Evolutionary conservation across 2,888 invertebrate species (phyloP).

Genomic region (Azorinus chamasolen): DNA sequence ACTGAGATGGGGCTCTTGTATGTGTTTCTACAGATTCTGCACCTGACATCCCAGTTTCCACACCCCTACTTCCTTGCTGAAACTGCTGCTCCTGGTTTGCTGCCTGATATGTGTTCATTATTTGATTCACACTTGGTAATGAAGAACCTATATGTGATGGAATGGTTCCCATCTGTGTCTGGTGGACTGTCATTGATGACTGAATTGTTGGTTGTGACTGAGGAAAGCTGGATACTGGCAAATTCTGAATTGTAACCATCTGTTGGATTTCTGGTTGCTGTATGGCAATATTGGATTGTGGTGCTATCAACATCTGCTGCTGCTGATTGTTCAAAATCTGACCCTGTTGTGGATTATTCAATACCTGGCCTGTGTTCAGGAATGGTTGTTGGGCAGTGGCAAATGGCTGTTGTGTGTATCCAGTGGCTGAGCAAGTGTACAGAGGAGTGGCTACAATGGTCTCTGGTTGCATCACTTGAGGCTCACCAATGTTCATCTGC

Average conservation of each 20-base stretch:
- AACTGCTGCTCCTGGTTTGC: not conserved
- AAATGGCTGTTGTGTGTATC: constrained; percentile 5
- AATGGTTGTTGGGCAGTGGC: constrained; percentile 3
- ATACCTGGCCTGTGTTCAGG: not conserved
- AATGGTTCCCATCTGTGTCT: constrained; percentile 1
- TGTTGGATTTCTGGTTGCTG: constrained; percentile 1
- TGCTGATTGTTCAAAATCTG: not conserved
- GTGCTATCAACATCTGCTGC: constrained; percentile 7
- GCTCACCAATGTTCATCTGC: too few species aligned
- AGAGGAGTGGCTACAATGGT: constrained; percentile 20
- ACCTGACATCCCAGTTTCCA: not conserved
- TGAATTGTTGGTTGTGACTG: too few species aligned
- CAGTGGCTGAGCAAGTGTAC: constrained; percentile 8
- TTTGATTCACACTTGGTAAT: not conserved
- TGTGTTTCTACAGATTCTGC: not conserved
- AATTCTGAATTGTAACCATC: not conserved
- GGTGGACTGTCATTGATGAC: not conserved
- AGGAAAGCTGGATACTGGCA: too few species aligned
- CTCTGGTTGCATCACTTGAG: constrained; percentile 9
- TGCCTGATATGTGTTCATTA: not conserved
- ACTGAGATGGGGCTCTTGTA: constrained; percentile 1
- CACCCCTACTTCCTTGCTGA: not conserved
- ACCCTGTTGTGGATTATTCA: too few species aligned
- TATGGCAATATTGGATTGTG: not conserved
- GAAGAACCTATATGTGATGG: not conserved